Percentiles rank a stretch among this genome's conserved stretches.
phyloP scores from a whole-genome alignment of 2,888 invertebrate species.

The Thelaira solivaga region DNA sequence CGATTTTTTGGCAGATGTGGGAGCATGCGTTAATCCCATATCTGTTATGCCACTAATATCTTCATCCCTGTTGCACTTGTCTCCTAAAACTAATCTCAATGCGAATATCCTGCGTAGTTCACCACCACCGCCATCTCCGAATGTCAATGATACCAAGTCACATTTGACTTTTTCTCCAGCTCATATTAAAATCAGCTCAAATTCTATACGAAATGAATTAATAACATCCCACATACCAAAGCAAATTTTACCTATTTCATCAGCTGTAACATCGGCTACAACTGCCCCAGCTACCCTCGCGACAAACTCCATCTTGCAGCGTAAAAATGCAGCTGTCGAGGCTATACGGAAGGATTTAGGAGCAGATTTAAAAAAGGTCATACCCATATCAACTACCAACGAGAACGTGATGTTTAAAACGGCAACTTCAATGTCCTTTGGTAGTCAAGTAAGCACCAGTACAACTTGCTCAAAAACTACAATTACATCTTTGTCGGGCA shows the following conservation, averaged over 20 bases:
- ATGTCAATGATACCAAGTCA: slow-evolving; percentile 80
- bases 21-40: slow-evolving; percentile 86
- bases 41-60: slow-evolving; percentile 90
- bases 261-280: slow-evolving; percentile 66
- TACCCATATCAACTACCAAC: slow-evolving; percentile 52
- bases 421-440: slow-evolving; percentile 62
- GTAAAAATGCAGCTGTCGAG: slow-evolving; percentile 75
- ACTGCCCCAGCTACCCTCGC: slow-evolving; percentile 70
- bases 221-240: slow-evolving; percentile 71
- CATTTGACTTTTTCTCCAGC: slow-evolving; percentile 85
- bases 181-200: slow-evolving; percentile 80
- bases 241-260: slow-evolving; percentile 70
- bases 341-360: slow-evolving; percentile 83
- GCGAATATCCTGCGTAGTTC: slow-evolving; percentile 68
- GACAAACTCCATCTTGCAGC: slow-evolving; percentile 71
- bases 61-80: slow-evolving; percentile 73
- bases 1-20: slow-evolving; percentile 88
- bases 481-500: slow-evolving; percentile 25
- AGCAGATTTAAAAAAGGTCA: slow-evolving; percentile 78
- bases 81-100: slow-evolving; percentile 72
- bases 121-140: slow-evolving; percentile 81
- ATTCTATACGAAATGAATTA: slow-evolving; percentile 71
- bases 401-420: slow-evolving; percentile 37
- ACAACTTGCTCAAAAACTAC: slow-evolving; percentile 51
- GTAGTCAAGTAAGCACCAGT: slow-evolving; percentile 39